These are phyloP conservation scores for Erythrocercus mccallii DNA, from an alignment of 2,113 vertebrate species.

Conservation along the genomic window DNA sequence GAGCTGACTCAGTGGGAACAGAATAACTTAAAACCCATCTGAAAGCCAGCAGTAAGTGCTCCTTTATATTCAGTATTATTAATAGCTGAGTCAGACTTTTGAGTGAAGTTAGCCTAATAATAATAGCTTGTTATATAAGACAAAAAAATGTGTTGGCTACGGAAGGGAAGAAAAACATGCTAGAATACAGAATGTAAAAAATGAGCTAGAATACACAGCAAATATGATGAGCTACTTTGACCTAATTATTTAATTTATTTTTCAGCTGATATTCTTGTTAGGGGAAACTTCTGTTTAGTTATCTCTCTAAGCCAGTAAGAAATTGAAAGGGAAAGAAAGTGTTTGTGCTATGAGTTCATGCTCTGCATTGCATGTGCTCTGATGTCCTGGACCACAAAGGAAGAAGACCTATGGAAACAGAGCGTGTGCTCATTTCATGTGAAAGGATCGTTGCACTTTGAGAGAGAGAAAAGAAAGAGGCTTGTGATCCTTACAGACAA, in stretches of 20 bases:
- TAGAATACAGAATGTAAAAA: too few relatives aligned
- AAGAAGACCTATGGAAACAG: not conserved
- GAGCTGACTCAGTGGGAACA: not conserved
- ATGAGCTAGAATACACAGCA: not conserved
- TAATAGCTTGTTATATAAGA: not conserved
- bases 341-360: not conserved
- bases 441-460: not conserved
- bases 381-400: not conserved
- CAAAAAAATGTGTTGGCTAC: not conserved
- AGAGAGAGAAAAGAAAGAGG: not conserved
- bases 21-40: not conserved
- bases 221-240: not conserved
- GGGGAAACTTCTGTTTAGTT: not conserved
- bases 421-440: rapidly evolving
- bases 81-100: not conserved
- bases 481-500: not conserved
- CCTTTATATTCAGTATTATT: not conserved
- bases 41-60: not conserved
- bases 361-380: not conserved
- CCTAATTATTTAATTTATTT: not conserved
- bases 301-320: not conserved
- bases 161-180: not conserved
- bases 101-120: not conserved
- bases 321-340: not conserved
- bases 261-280: not conserved